A percentile compares a stretch with the other conserved stretches of the same genome.
Conservation (phyloP, 2,113 vertebrate species). For the Mixornis gularis region DNA sequence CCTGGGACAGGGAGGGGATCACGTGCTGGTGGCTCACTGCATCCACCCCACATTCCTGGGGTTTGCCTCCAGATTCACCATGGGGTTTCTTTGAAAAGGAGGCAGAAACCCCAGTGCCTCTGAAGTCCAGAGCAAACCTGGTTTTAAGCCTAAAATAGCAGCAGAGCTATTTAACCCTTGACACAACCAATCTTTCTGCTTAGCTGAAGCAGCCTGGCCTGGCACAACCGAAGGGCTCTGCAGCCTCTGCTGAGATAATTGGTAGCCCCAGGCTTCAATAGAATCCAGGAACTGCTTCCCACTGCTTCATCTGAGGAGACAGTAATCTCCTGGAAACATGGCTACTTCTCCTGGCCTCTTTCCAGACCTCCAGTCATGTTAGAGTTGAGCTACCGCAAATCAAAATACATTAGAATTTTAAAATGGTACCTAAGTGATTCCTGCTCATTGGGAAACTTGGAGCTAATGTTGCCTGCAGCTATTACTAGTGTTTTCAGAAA, state of each 20-base stretch:
- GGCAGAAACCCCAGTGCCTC: neutral
- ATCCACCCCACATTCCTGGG: neutral
- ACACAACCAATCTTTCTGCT: neutral
- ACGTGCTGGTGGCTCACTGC: neutral
- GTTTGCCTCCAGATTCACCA: neutral
- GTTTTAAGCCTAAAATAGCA: neutral
- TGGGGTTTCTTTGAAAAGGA: neutral
- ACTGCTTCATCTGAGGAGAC: neutral
- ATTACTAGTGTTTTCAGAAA: slow-evolving; percentile 47
- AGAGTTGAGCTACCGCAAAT: slow-evolving; percentile 29
- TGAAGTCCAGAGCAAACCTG: neutral
- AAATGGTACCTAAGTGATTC: neutral
- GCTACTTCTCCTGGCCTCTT: slow-evolving; percentile 2
- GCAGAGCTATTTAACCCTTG: neutral
- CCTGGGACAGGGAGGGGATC: neutral
- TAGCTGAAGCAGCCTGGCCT: fast-evolving
- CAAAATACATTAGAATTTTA: slow-evolving; percentile 37
- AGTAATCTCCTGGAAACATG: neutral
- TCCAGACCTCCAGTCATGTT: slow-evolving; percentile 9
- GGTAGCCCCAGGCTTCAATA: neutral
- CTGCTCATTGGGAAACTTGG: slow-evolving; percentile 36
- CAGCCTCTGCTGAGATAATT: neutral
- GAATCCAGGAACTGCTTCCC: neutral
- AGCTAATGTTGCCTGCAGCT: slow-evolving; percentile 31
- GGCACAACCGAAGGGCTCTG: neutral